Percentiles rank a stretch among this genome's conserved stretches.
Conservation (phyloP, 1,140 invertebrate genomes). For the Aphis gossypii region DNA sequence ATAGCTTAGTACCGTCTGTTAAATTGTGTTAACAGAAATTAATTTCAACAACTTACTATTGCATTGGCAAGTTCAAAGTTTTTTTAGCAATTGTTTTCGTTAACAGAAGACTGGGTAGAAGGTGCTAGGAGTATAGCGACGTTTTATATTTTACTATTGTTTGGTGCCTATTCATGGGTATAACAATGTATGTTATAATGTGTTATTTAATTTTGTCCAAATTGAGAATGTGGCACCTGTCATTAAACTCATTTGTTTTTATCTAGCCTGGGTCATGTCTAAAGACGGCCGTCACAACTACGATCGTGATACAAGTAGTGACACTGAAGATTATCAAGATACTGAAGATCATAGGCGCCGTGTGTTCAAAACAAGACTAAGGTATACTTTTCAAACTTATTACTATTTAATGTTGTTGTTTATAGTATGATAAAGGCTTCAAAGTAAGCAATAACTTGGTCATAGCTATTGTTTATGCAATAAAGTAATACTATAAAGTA, state of each 20-base stretch:
- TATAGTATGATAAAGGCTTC: background rate
- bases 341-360: constrained; percentile 70
- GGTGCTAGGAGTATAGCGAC: background rate
- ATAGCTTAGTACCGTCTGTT: constrained; percentile 6
- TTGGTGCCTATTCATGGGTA: constrained; percentile 49
- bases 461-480: background rate
- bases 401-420: background rate
- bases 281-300: constrained; percentile 59
- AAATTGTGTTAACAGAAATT: constrained; percentile 7
- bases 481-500: background rate
- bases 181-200: constrained; percentile 16
- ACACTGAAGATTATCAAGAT: constrained; percentile 76
- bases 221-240: background rate
- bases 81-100: background rate
- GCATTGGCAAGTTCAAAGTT: background rate
- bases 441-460: background rate
- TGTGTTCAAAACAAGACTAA: constrained; percentile 73
- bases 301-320: constrained; percentile 73
- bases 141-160: background rate
- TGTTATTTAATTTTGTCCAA: background rate
- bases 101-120: background rate
- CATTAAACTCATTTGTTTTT: constrained; percentile 2
- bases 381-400: constrained; percentile 64
- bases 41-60: constrained; percentile 13
- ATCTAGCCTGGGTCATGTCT: constrained; percentile 33